phyloP scores from a whole-genome alignment of 2,113 vertebrate genomes.

The Gracilinanus agilis region DNA sequence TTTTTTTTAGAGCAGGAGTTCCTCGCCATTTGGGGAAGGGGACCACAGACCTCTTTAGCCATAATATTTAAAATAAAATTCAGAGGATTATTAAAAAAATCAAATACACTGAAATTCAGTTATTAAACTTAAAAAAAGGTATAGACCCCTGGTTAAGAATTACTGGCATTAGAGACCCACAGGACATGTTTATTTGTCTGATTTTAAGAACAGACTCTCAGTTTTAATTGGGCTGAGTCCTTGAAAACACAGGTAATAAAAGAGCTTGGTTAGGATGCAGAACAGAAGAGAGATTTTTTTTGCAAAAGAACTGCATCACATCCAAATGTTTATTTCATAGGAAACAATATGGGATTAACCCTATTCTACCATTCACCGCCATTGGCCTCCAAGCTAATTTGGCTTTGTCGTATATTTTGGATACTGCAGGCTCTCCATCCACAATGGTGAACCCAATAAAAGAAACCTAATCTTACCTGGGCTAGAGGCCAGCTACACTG shows the following conservation, averaged over 20 bases:
- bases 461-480: conserved; percentile 50
- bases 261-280: neutral
- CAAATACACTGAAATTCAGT: neutral
- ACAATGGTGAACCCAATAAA: conserved; percentile 40
- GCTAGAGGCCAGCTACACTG: conserved; percentile 39
- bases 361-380: neutral
- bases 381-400: conserved; percentile 16
- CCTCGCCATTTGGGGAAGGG: neutral
- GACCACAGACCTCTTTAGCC: neutral
- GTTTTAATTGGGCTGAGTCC: neutral
- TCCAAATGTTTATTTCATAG: conserved; percentile 21
- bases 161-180: neutral
- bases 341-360: neutral
- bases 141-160: neutral
- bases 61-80: neutral
- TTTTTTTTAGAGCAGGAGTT: neutral
- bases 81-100: neutral
- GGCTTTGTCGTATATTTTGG: neutral
- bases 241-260: conserved; percentile 4
- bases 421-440: neutral
- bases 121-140: neutral
- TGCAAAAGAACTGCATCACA: neutral
- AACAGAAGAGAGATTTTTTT: neutral
- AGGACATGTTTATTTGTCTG: neutral
- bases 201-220: neutral